Evolutionary conservation across 2,113 vertebrate genomes (phyloP).

Genomic region (Puma concolor): DNA sequence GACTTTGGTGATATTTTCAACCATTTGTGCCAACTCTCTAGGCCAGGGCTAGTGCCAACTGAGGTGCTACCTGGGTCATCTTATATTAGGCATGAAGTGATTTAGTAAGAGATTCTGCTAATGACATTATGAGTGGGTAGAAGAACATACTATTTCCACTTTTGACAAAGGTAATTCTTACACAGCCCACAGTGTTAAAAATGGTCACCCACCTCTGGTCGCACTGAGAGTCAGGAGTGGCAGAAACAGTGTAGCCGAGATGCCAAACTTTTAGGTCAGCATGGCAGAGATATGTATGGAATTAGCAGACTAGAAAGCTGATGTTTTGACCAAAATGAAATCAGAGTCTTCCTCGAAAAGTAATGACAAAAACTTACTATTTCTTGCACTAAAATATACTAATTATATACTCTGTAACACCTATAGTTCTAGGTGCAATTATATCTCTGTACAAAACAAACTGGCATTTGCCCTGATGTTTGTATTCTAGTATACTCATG

Average conservation of each 20-base stretch:
- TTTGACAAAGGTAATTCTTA: background rate
- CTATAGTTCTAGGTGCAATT: background rate
- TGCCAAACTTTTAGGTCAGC: background rate
- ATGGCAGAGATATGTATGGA: background rate
- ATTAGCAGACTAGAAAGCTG: background rate
- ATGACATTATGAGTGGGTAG: background rate
- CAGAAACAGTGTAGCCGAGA: background rate
- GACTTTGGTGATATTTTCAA: background rate
- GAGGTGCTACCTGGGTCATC: background rate
- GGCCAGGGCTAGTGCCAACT: background rate
- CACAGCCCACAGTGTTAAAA: background rate
- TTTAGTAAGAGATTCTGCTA: background rate
- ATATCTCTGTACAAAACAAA: background rate
- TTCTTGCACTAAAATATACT: background rate
- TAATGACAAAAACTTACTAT: background rate
- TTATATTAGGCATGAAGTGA: background rate
- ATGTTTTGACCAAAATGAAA: background rate
- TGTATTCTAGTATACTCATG: background rate
- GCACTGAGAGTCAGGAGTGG: background rate
- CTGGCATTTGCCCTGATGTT: background rate
- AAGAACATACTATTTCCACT: background rate
- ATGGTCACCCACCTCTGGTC: background rate
- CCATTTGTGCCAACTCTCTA: background rate
- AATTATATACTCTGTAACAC: background rate
- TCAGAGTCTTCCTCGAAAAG: background rate